Evolutionary conservation across 2,888 invertebrate species (phyloP).

Genomic region (Aporophyla lueneburgensis): DNA sequence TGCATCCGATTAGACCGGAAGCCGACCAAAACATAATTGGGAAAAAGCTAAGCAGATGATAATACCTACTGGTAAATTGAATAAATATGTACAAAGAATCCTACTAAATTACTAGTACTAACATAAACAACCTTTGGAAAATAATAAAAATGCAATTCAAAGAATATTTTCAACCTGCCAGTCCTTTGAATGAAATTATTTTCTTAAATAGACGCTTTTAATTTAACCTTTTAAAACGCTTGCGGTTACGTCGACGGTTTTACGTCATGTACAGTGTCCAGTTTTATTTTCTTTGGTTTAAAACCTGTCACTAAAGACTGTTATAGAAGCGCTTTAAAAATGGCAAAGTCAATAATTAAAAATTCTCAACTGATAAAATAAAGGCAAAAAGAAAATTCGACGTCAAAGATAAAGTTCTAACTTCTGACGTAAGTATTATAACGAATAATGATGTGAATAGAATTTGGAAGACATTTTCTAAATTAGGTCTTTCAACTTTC

Average conservation of each 20-base stretch:
- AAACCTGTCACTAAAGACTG: slow-evolving; percentile 10
- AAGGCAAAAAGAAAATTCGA: neutral
- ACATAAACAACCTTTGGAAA: neutral
- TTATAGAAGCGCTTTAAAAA: slow-evolving; percentile 10
- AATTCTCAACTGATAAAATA: neutral
- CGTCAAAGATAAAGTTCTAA: neutral
- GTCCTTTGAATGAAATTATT: slow-evolving; percentile 2
- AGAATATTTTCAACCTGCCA: slow-evolving; percentile 2
- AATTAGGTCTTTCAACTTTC: slow-evolving; percentile 39
- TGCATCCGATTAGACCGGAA: no score
- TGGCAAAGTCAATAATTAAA: neutral
- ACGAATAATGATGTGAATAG: slow-evolving; percentile 32
- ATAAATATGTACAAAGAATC: no score
- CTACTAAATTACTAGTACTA: no score
- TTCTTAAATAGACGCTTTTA: slow-evolving; percentile 19
- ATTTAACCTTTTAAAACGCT: slow-evolving; percentile 20
- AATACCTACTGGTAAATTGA: neutral
- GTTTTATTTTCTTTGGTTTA: slow-evolving; percentile 19
- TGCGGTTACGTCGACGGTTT: neutral
- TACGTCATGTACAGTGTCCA: slow-evolving; percentile 10
- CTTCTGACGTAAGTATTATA: slow-evolving; percentile 21
- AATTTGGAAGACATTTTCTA: slow-evolving; percentile 33
- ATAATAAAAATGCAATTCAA: slow-evolving; percentile 24
- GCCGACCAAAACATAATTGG: no score
- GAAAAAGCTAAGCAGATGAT: no score